Percentiles rank a stretch among this genome's conserved stretches.
These are phyloP conservation scores for Phengaris arion DNA, from an alignment of 2,888 invertebrate genomes.

Conservation along the genomic window DNA sequence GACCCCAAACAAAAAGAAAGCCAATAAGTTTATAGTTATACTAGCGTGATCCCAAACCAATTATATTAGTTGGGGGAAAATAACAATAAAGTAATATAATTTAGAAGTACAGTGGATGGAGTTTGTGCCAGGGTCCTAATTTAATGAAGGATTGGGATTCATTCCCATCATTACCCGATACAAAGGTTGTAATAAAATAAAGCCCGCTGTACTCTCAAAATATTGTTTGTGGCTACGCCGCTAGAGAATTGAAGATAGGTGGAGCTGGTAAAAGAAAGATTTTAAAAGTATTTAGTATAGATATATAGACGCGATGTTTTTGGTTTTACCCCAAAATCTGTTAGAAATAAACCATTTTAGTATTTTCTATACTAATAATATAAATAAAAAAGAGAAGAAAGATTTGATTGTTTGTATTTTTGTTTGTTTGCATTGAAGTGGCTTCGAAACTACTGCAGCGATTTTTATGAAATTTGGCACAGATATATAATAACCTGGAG, in stretches of 20 bases:
- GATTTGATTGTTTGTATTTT: no score
- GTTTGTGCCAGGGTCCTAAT: conserved; percentile 62
- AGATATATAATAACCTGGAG: no score
- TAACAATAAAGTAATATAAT: conserved; percentile 79
- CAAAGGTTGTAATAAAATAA: conserved; percentile 43
- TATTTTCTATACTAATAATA: no score
- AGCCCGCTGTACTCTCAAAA: background rate
- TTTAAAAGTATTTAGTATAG: background rate
- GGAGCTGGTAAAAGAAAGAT: background rate
- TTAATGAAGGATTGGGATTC: conserved; percentile 66
- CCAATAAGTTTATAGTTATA: conserved; percentile 65
- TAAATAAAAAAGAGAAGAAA: no score
- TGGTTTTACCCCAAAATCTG: background rate
- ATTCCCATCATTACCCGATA: conserved; percentile 57
- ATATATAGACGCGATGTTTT: no score
- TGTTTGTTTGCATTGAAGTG: no score
- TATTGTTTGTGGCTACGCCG: background rate
- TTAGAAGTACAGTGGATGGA: conserved; percentile 59
- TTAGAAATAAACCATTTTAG: background rate
- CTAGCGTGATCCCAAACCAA: conserved; percentile 77
- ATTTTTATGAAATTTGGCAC: no score
- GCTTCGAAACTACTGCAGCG: no score
- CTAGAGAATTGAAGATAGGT: background rate
- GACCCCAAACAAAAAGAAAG: conserved; percentile 39
- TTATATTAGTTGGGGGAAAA: conserved; percentile 75